Evolutionary conservation across 2,113 vertebrate genomes (phyloP), one percentile per base, ranked within the genome.

Genomic region (Meles meles): DNA sequence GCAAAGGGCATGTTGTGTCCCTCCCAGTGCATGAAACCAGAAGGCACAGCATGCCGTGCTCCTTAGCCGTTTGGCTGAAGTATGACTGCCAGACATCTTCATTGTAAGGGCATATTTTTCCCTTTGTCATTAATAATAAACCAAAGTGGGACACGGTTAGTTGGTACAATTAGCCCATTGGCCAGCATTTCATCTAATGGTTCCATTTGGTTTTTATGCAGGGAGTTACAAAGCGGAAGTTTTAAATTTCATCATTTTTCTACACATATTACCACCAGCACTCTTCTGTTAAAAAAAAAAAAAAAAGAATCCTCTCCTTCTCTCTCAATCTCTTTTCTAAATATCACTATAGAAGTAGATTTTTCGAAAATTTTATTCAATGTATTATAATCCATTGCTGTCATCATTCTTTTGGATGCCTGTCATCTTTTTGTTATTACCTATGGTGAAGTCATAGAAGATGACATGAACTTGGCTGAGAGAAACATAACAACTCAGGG

Each of bases 381-480:
- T 55, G 39, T 67, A 81, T 90, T 95, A 72, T 76, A 84, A 90
- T 84, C 83, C 69, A 95, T 94, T 88, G 71, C 18, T 84, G 42
- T 80, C 90, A 92, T 74, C 55, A 74, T 93, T 49, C 69, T 82
- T 47, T 93, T 61, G 92, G 49, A 74, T 86, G n/a, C 72, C 69
- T 94, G 80, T 42, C 69, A 71, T 42, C 52, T 74, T 69, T 96
- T 92, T 77, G 71, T 76, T 79, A 52, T 31, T 34, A 39, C 81
- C 52, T 88, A 88, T 61, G 74, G 79, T 71, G 17, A 95, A 93
- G 59, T 80, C 92, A 71, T 23, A 2, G 31, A 93, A 71, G 6
- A 27, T 96, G 94, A 88, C 57, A 72, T 9, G 6, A 65, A 71
- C 37, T 88, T 93, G 37, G 47, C 83, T 72, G 17, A 95, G 86